A percentile compares a stretch with the other conserved stretches of the same genome.
phyloP scores from a whole-genome alignment of 53 echinoderm and acorn worm genomes.

The Zoroaster sp. region DNA sequence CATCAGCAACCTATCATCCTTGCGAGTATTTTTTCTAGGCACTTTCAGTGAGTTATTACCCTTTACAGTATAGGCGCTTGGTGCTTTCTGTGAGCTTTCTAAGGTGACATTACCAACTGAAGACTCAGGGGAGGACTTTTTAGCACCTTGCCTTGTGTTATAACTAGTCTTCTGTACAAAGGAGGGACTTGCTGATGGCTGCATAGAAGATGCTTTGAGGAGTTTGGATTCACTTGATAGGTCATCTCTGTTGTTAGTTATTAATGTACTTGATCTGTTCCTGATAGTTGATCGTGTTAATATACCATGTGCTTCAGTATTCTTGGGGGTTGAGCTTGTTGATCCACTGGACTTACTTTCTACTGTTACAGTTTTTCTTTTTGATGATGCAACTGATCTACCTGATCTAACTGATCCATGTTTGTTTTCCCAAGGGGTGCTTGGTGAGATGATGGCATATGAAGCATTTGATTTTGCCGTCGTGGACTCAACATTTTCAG shows the following conservation, averaged over 20 bases:
- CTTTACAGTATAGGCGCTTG: too few relatives aligned
- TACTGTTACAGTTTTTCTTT: not conserved
- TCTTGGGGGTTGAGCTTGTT: not conserved
- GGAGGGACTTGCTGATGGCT: too few relatives aligned
- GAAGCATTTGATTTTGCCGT: not conserved
- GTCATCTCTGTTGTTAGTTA: not conserved
- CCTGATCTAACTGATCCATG: not conserved
- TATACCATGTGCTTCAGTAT: not conserved
- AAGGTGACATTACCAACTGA: too few relatives aligned
- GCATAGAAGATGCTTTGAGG: not conserved
- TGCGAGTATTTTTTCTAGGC: too few relatives aligned
- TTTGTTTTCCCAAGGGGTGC: not conserved
- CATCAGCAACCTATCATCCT: too few relatives aligned
- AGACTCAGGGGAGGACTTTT: too few relatives aligned
- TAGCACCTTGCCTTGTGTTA: too few relatives aligned
- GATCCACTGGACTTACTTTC: not conserved
- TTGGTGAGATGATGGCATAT: not conserved
- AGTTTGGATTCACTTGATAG: not conserved
- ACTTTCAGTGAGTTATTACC: too few relatives aligned
- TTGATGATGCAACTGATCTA: not conserved
- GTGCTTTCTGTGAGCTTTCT: too few relatives aligned
- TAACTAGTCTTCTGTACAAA: too few relatives aligned
- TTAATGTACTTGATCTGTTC: too few relatives aligned
- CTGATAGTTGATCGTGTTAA: not conserved
- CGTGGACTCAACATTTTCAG: not conserved